Conservation (phyloP, 2,797 vertebrate genomes). For the Zenarchopterus dispar region DNA sequence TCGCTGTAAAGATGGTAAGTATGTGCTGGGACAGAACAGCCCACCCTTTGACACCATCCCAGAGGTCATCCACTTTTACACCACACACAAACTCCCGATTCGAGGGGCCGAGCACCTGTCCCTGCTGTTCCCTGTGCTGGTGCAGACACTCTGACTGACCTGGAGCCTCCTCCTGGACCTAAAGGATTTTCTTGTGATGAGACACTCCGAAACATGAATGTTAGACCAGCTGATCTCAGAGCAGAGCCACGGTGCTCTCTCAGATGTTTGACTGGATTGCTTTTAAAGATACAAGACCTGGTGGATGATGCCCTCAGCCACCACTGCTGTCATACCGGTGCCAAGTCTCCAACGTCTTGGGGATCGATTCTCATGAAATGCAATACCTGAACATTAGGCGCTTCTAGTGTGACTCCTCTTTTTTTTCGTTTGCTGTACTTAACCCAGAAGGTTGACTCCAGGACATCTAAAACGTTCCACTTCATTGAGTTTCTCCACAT, state of each 20-base stretch:
- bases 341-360: constrained; percentile 47
- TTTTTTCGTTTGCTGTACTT: constrained; percentile 22
- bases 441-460: constrained; percentile 17
- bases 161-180: constrained; percentile 13
- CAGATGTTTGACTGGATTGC: constrained; percentile 21
- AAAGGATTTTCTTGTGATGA: constrained; percentile 20
- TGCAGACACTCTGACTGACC: constrained; percentile 84
- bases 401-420: constrained; percentile 35
- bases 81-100: constrained; percentile 88
- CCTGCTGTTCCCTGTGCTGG: constrained; percentile 88
- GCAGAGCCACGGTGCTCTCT: neutral
- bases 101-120: constrained; percentile 90
- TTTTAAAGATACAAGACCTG: constrained; percentile 34
- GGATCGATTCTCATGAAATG: constrained; percentile 56
- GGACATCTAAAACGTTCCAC: constrained; percentile 25
- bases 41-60: constrained; percentile 89
- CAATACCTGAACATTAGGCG: constrained; percentile 55
- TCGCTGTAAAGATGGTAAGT: constrained; percentile 84
- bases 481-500: constrained; percentile 32
- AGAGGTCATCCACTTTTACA: constrained; percentile 89
- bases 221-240: constrained; percentile 37
- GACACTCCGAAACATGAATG: constrained; percentile 58
- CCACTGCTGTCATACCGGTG: constrained; percentile 48
- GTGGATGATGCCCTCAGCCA: constrained; percentile 13
- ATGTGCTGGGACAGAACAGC: constrained; percentile 91